Evolutionary conservation across 2,113 vertebrate species (phyloP).

Genomic region (Mastomys natalensis): DNA sequence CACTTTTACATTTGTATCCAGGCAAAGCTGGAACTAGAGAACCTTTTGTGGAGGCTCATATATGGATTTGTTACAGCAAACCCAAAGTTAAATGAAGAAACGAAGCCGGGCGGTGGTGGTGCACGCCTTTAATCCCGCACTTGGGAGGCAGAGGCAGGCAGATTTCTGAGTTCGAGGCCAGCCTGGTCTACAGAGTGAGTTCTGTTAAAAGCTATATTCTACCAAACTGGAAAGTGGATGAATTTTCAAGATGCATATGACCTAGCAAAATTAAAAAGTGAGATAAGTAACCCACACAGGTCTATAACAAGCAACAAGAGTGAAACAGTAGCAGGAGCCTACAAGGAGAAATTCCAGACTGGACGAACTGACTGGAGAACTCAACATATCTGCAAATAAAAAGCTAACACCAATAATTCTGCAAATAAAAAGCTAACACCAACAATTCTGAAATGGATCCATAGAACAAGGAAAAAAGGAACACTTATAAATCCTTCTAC

Average conservation of each 20-base stretch:
- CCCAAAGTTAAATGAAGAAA: slow-evolving; percentile 8
- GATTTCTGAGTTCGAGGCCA: no score
- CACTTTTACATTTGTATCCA: not conserved
- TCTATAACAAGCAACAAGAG: not conserved
- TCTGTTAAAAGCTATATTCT: not conserved
- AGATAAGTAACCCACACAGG: not conserved
- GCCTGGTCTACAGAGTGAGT: no score
- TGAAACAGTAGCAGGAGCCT: not conserved
- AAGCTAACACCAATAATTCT: not conserved
- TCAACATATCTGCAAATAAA: not conserved
- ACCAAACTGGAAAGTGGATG: not conserved
- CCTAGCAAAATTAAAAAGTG: not conserved
- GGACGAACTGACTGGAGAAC: not conserved
- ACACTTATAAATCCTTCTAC: not conserved
- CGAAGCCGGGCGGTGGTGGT: no score
- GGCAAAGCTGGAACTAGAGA: not conserved
- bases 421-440: not conserved
- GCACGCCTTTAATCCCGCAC: no score
- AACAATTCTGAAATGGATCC: not conserved
- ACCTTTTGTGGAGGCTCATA: not conserved
- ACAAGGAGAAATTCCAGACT: not conserved
- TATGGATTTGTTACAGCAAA: slow-evolving; percentile 7
- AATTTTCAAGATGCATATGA: not conserved
- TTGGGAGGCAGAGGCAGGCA: no score
- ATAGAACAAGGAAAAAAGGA: not conserved